Percentiles rank a stretch among this genome's conserved stretches.
Evolutionary conservation across 1,140 invertebrate genomes (phyloP).

Genomic region (Sinonovacula constricta): DNA sequence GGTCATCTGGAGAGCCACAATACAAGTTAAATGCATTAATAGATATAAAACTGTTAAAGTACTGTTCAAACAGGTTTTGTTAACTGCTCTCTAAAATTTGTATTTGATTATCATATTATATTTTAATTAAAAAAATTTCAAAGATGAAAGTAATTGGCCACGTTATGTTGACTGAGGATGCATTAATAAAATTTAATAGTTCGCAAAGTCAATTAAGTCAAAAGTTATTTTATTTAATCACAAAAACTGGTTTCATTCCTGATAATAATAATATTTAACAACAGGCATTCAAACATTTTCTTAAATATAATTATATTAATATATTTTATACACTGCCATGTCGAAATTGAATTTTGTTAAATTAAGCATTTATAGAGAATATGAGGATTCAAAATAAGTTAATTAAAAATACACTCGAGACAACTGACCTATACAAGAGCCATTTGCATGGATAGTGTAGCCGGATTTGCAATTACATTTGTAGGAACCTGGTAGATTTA

Average conservation of each 20-base stretch:
- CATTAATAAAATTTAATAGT: too few species aligned
- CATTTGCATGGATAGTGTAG: slow-evolving; percentile 21
- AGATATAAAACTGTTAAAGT: background rate
- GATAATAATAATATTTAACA: background rate
- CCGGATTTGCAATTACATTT: slow-evolving; percentile 16
- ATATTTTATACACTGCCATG: too few species aligned
- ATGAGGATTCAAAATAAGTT: too few species aligned
- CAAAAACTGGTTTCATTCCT: background rate
- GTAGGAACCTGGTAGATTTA: slow-evolving; percentile 14
- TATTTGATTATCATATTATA: background rate
- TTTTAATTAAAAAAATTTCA: background rate
- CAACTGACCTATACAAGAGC: background rate
- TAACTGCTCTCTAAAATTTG: background rate
- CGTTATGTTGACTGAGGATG: too few species aligned
- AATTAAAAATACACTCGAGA: slow-evolving; percentile 5
- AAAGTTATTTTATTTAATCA: background rate
- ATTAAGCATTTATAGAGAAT: too few species aligned
- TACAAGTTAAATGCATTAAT: background rate
- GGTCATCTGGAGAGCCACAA: slow-evolving; percentile 3
- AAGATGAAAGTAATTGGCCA: background rate
- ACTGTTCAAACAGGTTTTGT: background rate
- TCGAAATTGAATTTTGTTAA: too few species aligned
- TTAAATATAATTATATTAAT: too few species aligned
- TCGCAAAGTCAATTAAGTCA: background rate
- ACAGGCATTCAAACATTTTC: too few species aligned